Percentiles rank a stretch among this genome's conserved stretches.
Evolutionary conservation across 2,888 invertebrate species (phyloP).

Genomic region (Ornithoptera priamus): DNA sequence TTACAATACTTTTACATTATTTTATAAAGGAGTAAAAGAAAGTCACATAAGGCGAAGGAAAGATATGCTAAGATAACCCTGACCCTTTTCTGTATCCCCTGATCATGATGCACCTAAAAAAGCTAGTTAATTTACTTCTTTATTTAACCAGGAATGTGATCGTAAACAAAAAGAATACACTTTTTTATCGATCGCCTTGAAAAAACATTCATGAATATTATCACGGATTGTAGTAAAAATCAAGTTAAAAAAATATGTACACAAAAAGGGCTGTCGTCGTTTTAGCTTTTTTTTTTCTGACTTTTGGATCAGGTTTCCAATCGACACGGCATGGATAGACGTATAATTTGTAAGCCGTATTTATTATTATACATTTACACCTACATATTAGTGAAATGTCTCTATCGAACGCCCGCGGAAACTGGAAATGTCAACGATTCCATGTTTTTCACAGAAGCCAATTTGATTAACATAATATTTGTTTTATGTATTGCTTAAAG

Average conservation of each 20-base stretch:
- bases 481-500: not conserved
- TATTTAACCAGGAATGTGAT: constrained; percentile 43
- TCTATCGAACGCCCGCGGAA: constrained; percentile 15
- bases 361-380: constrained; percentile 18
- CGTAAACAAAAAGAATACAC: constrained; percentile 40
- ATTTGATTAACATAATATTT: constrained; percentile 11
- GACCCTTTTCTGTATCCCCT: constrained; percentile 44
- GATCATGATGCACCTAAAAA: constrained; percentile 52
- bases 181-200: constrained; percentile 29
- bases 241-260: constrained; percentile 20
- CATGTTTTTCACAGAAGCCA: constrained; percentile 7
- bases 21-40: not conserved
- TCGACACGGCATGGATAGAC: constrained; percentile 1
- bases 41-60: not conserved
- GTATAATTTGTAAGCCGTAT: not conserved
- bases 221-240: constrained; percentile 23
- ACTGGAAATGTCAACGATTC: not conserved
- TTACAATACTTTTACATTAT: too few relatives aligned
- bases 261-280: constrained; percentile 24
- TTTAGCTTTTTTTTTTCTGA: constrained; percentile 18
- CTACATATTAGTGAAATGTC: constrained; percentile 18
- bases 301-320: constrained; percentile 17
- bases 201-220: constrained; percentile 14
- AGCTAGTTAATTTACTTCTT: constrained; percentile 36
- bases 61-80: constrained; percentile 34